Evolutionary conservation across 2,888 invertebrate species (phyloP).

Genomic region (Heliconius aoede): DNA sequence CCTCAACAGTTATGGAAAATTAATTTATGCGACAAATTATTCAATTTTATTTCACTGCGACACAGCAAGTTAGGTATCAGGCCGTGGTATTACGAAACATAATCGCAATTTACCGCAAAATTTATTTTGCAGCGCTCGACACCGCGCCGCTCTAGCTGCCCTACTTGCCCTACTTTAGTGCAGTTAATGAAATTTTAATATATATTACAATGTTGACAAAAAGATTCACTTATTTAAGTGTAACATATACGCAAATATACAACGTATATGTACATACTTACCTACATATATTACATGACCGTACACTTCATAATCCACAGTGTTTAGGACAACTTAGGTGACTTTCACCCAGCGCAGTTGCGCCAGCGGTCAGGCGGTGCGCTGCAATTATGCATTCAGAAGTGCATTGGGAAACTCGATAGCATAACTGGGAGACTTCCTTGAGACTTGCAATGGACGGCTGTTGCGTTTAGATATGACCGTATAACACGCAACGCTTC

Average conservation of each 20-base stretch:
- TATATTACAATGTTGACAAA: conserved; percentile 3
- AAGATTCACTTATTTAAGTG: background rate
- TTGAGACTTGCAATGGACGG: background rate
- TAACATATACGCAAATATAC: no score
- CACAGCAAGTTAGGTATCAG: background rate
- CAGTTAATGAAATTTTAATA: background rate
- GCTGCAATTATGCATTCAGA: conserved; percentile 32
- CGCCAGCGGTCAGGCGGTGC: conserved; percentile 38
- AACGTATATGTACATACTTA: no score
- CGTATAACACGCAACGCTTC: background rate
- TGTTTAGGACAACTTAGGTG: conserved; percentile 26
- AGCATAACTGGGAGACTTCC: conserved; percentile 29
- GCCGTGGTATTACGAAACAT: background rate
- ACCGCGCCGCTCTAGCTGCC: conserved; percentile 6
- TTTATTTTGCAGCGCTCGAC: conserved; percentile 5
- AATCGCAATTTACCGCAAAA: conserved; percentile 19
- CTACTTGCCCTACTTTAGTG: background rate
- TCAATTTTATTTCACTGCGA: background rate
- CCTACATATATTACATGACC: background rate
- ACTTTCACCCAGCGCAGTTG: conserved; percentile 39
- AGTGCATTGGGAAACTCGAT: conserved; percentile 37
- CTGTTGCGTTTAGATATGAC: background rate
- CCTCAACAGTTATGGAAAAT: background rate
- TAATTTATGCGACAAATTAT: background rate
- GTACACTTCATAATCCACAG: background rate